phyloP scores from a whole-genome alignment of 1,140 invertebrate genomes.

The Megalonaias nervosa region DNA sequence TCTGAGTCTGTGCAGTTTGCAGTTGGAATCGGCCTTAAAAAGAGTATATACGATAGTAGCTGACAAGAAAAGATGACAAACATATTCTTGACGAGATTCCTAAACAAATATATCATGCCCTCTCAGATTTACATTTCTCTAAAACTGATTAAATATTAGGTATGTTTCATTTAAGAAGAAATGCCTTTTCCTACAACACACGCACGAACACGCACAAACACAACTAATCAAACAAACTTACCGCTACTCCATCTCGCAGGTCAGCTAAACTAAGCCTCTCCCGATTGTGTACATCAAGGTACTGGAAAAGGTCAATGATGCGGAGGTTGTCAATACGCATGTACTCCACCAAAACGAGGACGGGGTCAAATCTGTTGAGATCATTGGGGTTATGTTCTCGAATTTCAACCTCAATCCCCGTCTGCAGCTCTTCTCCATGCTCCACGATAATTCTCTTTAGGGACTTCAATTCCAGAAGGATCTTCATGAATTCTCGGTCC shows the following conservation, averaged over 20 bases:
- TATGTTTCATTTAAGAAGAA: not conserved
- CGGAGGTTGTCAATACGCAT: conserved; percentile 65
- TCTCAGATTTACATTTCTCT: not conserved
- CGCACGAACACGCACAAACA: no score
- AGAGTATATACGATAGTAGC: no score
- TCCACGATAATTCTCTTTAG: conserved; percentile 41
- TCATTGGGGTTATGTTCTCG: conserved; percentile 52
- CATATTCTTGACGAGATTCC: not conserved
- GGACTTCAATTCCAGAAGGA: conserved; percentile 40
- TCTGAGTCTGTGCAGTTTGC: no score
- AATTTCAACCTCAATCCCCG: conserved; percentile 43
- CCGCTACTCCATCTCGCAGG: conserved; percentile 50
- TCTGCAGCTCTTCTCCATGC: conserved; percentile 49
- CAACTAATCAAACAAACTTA: conserved; percentile 29
- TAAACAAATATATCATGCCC: not conserved
- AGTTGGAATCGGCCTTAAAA: no score
- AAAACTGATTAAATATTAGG: not conserved
- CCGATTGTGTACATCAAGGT: conserved; percentile 47
- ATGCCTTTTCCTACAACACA: not conserved
- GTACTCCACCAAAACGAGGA: conserved; percentile 60
- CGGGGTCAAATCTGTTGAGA: conserved; percentile 56
- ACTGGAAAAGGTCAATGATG: conserved; percentile 62
- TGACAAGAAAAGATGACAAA: no score
- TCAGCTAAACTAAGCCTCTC: conserved; percentile 50
- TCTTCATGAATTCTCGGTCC: conserved; percentile 49